These are phyloP conservation scores for Laupala kohalensis DNA, from an alignment of 1,140 invertebrate species.

Conservation along the genomic window DNA sequence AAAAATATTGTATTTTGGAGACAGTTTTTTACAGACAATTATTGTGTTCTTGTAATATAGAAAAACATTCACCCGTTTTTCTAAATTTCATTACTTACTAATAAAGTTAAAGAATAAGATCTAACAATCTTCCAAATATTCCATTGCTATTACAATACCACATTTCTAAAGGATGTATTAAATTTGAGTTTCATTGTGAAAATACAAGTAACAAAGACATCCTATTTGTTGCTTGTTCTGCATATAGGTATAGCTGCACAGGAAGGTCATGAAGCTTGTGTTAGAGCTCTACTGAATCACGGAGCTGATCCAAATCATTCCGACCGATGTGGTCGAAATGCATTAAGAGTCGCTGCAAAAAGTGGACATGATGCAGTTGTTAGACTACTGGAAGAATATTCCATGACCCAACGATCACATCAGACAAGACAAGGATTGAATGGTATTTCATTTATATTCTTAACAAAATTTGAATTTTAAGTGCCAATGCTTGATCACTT, in stretches of 20 bases:
- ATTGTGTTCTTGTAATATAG: no score
- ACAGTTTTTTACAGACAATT: no score
- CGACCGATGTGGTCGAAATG: constrained; percentile 76
- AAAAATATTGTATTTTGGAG: no score
- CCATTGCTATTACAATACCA: no score
- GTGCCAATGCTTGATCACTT: no score
- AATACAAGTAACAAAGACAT: no score
- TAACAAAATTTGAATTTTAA: not conserved
- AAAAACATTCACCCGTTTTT: no score
- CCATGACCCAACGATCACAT: constrained; percentile 22
- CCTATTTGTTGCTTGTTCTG: not conserved
- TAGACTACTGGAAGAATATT: constrained; percentile 45
- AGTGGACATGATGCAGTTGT: constrained; percentile 60
- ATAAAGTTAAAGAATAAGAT: no score
- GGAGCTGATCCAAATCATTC: constrained; percentile 86
- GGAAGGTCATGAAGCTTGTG: constrained; percentile 78
- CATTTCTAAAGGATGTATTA: not conserved
- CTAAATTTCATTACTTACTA: no score
- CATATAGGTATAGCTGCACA: constrained; percentile 40
- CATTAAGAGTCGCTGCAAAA: constrained; percentile 62
- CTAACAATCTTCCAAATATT: no score
- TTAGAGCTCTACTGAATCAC: constrained; percentile 68
- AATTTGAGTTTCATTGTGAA: no score
- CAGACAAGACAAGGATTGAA: constrained; percentile 21
- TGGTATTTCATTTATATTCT: constrained; percentile 12